Conservation (phyloP, 1,140 invertebrate species). For the Aphidius gifuensis region DNA sequence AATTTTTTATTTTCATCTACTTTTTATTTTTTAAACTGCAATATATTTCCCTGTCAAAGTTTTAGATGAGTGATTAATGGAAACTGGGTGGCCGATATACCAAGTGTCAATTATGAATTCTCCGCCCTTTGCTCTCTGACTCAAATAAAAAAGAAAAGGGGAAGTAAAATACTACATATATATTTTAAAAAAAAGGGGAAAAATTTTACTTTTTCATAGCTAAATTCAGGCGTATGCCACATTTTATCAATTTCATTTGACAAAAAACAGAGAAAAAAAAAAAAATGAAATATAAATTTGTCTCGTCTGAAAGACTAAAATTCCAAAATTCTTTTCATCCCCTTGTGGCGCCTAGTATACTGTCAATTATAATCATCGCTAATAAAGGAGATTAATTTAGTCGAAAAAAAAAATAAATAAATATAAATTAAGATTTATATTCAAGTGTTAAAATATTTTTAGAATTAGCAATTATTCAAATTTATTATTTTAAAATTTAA, state of each 20-base stretch:
- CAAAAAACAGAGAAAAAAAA: slow-evolving; percentile 19
- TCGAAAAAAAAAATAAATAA: too few relatives aligned
- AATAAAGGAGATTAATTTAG: not conserved
- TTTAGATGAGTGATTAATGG: too few relatives aligned
- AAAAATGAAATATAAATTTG: slow-evolving; percentile 22
- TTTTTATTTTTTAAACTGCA: too few relatives aligned
- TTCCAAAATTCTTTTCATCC: slow-evolving; percentile 22
- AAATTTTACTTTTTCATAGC: slow-evolving; percentile 20
- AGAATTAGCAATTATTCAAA: not conserved
- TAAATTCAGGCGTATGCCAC: slow-evolving; percentile 22
- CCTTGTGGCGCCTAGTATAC: slow-evolving; percentile 3
- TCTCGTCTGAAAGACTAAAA: slow-evolving; percentile 21
- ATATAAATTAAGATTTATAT: not conserved
- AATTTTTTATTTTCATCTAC: too few relatives aligned
- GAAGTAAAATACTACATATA: too few relatives aligned
- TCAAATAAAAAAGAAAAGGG: too few relatives aligned
- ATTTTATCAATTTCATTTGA: slow-evolving; percentile 23
- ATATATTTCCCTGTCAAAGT: too few relatives aligned
- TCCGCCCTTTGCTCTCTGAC: too few relatives aligned
- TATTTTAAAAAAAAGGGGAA: not conserved
- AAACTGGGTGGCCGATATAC: too few relatives aligned
- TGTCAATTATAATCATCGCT: slow-evolving; percentile 7
- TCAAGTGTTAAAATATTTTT: not conserved
- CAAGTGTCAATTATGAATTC: too few relatives aligned
- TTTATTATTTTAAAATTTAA: not conserved